Conservation (phyloP, 2,113 vertebrate species). For the Condylura cristata region DNA sequence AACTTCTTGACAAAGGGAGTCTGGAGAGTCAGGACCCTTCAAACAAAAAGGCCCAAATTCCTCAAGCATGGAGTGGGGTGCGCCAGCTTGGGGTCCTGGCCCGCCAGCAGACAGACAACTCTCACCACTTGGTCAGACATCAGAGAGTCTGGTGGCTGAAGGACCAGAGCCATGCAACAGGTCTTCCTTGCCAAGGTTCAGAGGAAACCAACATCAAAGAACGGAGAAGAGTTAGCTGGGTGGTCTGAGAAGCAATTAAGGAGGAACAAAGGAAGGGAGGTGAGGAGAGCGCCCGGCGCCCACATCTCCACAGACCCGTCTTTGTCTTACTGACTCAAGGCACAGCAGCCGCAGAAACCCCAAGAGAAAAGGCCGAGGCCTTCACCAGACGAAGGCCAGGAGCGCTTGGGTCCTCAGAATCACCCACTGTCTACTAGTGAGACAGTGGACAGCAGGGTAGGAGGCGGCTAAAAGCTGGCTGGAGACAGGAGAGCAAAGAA, state of each 20-base stretch:
- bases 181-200: conserved; percentile 49
- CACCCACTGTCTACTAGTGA: neutral
- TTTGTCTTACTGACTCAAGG: conserved; percentile 63
- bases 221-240: conserved; percentile 42
- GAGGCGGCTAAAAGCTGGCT: neutral
- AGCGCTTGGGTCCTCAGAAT: neutral
- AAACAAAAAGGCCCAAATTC: neutral
- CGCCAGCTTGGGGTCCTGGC: conserved; percentile 25
- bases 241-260: conserved; percentile 58
- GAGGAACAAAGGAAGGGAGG: neutral
- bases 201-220: conserved; percentile 72
- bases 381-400: neutral
- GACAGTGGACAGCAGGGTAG: neutral
- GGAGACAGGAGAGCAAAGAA: neutral
- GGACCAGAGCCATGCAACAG: neutral
- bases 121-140: conserved; percentile 68
- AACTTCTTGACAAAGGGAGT: neutral
- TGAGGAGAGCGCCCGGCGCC: neutral
- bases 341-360: neutral
- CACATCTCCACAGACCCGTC: conserved; percentile 38
- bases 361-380: neutral
- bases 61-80: neutral
- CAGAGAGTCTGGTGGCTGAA: conserved; percentile 59
- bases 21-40: neutral
- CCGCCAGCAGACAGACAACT: conserved; percentile 26